Evolutionary conservation across 92 coral and sea anemone genomes (phyloP), one percentile per base, ranked within the genome.

Genomic region (Porites divaricata): DNA sequence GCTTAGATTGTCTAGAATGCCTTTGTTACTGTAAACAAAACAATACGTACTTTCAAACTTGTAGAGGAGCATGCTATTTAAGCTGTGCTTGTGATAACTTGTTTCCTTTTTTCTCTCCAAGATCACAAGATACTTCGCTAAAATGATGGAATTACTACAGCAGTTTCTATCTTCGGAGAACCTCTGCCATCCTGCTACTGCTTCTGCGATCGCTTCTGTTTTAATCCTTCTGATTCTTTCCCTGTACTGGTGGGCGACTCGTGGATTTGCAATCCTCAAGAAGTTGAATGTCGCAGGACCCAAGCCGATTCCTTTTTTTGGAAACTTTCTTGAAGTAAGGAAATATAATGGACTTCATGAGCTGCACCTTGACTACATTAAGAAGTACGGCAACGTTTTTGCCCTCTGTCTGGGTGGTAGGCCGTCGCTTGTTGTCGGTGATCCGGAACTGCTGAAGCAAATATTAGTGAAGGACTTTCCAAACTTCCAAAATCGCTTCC

Each of bases 391-490:
- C 41, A 89, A 83, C 41, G 83, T 89, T 26, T 86, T 83, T 58
- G 76, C 85, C 74, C 15, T 91, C 63, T 89, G 87, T 70, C 28
- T 84, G 23, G 93, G 53, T 93, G 89, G 7, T 35, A 35, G 45
- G 45, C 45, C 45, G 45, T 35, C 45, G 45, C 7, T 35, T 35
- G 45, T 35, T 35, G 85, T 92, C 26, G 91, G 78, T 12, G 95
- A 92, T 62, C 95, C 95, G 1, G 95, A 92, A 69, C 24, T 87
- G 84, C 17, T 87, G 58, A 92, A 84, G 75, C 93, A 92, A 52
- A 89, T 92, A 14, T 64, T 89, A 83, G 83, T 83, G 35, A 85
- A 75, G 56, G 87, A 92, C 51, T 89, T 89, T 62, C 75, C 85
- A 3, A 81, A 80, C 67, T 92, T 92, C 68, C 83, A 83, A 49